phyloP scores from a whole-genome alignment of 2,113 vertebrate species.

The Electrona antarctica region DNA sequence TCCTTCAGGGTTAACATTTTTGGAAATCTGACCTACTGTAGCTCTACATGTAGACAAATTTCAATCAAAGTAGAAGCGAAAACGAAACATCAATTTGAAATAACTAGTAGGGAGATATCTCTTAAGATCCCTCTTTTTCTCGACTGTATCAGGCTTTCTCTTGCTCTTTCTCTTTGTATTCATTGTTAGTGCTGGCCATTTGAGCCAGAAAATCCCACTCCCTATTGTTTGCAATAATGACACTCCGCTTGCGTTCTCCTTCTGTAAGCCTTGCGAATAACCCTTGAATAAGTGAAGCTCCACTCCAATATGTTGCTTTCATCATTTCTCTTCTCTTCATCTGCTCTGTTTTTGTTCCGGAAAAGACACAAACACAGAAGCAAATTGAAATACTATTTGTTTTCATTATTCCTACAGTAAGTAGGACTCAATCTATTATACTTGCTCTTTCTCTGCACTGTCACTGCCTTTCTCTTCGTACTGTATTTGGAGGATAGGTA shows the following conservation, averaged over 20 bases:
- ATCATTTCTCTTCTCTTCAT: constrained; percentile 31
- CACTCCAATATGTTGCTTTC: constrained; percentile 10
- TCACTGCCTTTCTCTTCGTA: constrained; percentile 7
- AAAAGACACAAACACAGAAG: no score
- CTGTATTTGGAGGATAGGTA: constrained; percentile 17
- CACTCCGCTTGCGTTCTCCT: constrained; percentile 21
- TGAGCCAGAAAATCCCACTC: constrained; percentile 19
- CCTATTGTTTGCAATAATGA: constrained; percentile 15
- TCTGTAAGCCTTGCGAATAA: background rate
- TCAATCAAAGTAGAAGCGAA: no score
- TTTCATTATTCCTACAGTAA: constrained; percentile 50
- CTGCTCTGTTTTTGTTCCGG: constrained; percentile 14
- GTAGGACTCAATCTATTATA: background rate
- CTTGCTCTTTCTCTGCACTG: constrained; percentile 11
- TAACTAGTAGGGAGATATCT: background rate
- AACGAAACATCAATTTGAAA: no score
- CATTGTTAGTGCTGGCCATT: constrained; percentile 26
- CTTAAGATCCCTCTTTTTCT: background rate
- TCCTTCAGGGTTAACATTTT: no score
- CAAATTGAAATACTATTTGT: constrained; percentile 40
- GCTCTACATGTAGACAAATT: no score
- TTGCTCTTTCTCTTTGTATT: constrained; percentile 27
- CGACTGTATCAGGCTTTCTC: background rate
- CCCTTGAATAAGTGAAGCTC: constrained; percentile 34
- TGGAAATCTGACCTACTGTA: no score